A percentile compares a stretch with the other conserved stretches of the same genome.
phyloP scores from a whole-genome alignment of 2,797 vertebrate genomes.

The Trichosurus vulpecula region DNA sequence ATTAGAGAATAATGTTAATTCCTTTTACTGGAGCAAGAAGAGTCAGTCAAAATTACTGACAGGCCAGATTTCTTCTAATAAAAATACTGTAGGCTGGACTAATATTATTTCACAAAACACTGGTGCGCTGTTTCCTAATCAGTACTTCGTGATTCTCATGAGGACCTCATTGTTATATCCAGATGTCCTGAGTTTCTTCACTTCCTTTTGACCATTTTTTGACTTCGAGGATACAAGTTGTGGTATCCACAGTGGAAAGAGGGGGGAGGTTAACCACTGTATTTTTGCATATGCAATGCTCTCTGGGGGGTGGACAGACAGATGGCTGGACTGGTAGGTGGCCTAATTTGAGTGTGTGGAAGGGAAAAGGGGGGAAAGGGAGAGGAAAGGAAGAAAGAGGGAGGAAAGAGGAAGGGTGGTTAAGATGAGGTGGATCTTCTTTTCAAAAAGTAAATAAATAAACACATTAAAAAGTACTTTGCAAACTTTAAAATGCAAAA shows the following conservation, averaged over 20 bases:
- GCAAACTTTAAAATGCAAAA: background rate
- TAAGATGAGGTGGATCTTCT: background rate
- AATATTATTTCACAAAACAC: background rate
- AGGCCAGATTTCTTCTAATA: background rate
- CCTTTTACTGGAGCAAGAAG: background rate
- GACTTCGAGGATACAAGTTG: background rate
- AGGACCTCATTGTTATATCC: background rate
- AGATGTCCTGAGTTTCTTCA: background rate
- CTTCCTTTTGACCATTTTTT: constrained; percentile 9
- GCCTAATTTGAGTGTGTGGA: background rate
- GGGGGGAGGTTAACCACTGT: background rate
- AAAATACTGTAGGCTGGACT: constrained; percentile 10
- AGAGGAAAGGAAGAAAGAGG: background rate
- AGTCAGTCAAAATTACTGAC: background rate
- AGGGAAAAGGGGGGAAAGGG: background rate
- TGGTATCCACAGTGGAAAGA: background rate
- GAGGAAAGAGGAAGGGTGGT: background rate
- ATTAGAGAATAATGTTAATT: background rate
- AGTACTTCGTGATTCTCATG: background rate
- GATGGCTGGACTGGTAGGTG: background rate
- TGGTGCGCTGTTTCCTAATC: background rate
- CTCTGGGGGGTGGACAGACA: background rate
- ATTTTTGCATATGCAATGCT: background rate
- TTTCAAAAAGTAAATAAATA: background rate
- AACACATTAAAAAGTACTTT: background rate